Base-by-base conservation (phyloP, 2,113 vertebrate genomes). In the Phalacrocorax pelagicus region DNA sequence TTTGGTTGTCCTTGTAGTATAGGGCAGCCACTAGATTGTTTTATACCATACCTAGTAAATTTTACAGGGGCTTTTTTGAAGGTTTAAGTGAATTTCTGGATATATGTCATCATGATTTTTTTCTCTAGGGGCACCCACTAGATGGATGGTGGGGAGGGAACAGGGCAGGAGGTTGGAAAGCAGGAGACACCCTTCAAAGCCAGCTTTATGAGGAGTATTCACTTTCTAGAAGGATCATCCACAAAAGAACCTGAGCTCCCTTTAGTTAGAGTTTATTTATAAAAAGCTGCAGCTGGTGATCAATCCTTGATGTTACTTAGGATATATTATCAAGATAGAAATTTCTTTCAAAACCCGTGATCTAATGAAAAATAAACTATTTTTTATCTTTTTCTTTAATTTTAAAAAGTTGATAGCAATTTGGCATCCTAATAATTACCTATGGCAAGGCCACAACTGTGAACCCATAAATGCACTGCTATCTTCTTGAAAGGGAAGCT, bases 371-470 rank as follows among this genome's bases (percentile, higher is more conserved):
- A 71, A 19, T 13, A 66, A 55, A 19, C 10, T 65, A 13, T 32
- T 61, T 79, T 42, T 77, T 27, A 19, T 5, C 2, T 36, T 88
- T 55, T 63, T 42, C 8, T 70, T 81, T 62, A 27, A 67, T 62
- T 86, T 69, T 29, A 59, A 77, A 42, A 72, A 84, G 81, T 44
- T 54, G 62, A 93, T 44, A 67, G 85, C 59, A 58, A 80, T 86
- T 67, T 92, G 87, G 16, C 81, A 65, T 96, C 87, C 84, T 92
- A 72, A 83, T 59, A 80, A 92, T 71, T n/a, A 71, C 44, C 80
- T 87, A 24, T 20, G 51, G 23, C 78, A 94, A 87, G 59, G 38
- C 22, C 69, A 57, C 77, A 96, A 75, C 66, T 91, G n/a, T 38
- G 36, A 70, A 70, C 22, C 8, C 26, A 42, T 52, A 85, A 67